Evolutionary conservation across 2,888 invertebrate species (phyloP).

Genomic region (Chelonus formosanus): DNA sequence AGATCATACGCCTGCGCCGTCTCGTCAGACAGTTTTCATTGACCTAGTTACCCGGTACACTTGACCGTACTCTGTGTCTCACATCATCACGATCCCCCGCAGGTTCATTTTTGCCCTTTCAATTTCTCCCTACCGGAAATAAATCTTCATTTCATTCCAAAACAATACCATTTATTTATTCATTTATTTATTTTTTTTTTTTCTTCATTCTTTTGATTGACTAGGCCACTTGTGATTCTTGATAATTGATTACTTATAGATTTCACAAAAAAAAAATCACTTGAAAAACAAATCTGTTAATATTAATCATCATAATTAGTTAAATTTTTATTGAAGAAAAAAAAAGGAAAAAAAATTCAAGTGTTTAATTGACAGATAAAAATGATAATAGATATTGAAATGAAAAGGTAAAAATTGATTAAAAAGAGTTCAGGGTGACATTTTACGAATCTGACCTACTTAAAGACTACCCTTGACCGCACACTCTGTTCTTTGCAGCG

Average conservation of each 20-base stretch:
- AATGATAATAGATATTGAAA: neutral
- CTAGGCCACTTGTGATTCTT: too few relatives aligned
- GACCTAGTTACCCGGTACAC: conserved; percentile 66
- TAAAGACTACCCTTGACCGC: conserved; percentile 35
- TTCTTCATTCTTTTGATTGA: neutral
- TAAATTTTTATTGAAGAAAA: too few relatives aligned
- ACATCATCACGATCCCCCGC: conserved; percentile 41
- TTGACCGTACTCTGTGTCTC: conserved; percentile 60
- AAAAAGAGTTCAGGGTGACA: conserved; percentile 23
- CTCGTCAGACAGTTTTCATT: conserved; percentile 58
- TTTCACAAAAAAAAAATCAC: too few relatives aligned
- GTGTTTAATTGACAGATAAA: neutral
- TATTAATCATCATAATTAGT: too few relatives aligned
- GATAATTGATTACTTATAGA: too few relatives aligned
- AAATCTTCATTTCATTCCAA: neutral
- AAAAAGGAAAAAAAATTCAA: too few relatives aligned
- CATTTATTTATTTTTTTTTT: neutral
- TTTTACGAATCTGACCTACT: conserved; percentile 30
- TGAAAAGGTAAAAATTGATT: neutral
- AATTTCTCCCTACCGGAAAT: conserved; percentile 16
- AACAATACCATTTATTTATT: conserved; percentile 1
- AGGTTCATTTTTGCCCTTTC: conserved; percentile 36
- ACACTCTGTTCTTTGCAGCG: conserved; percentile 24
- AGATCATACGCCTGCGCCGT: conserved; percentile 47
- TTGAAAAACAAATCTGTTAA: too few relatives aligned